Percentiles rank a stretch among this genome's conserved stretches.
These are phyloP conservation scores for Polyploca ridens DNA, from an alignment of 2,888 invertebrate genomes.

Conservation along the genomic window DNA sequence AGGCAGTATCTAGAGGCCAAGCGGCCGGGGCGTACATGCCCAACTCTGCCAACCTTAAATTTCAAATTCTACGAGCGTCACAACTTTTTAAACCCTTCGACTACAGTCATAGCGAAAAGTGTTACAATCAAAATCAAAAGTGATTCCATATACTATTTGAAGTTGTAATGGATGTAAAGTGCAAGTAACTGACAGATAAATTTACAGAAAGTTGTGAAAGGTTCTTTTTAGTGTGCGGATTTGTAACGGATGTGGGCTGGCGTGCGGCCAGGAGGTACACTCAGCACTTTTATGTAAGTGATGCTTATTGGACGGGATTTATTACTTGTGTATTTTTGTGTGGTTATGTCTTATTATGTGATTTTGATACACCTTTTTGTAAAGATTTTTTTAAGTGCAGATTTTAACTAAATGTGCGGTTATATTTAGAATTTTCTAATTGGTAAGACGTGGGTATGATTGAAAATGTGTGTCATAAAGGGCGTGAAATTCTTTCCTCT, in stretches of 20 bases:
- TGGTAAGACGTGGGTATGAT: neutral
- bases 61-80: neutral
- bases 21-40: neutral
- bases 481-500: neutral
- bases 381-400: neutral
- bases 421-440: neutral
- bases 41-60: neutral
- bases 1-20: neutral
- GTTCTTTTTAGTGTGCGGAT: conserved; percentile 6
- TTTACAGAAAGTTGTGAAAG: conserved; percentile 6
- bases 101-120: neutral
- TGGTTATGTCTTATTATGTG: neutral
- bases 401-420: neutral
- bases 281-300: conserved; percentile 8
- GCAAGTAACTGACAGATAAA: neutral
- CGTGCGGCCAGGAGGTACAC: neutral
- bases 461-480: no score
- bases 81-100: neutral
- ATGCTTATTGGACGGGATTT: neutral
- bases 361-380: neutral
- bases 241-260: conserved; percentile 5
- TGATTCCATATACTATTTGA: neutral
- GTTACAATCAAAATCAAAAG: neutral
- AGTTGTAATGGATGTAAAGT: neutral
- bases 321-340: neutral